Conservation (phyloP, 2,888 invertebrate genomes). For the Apodemia duryi region DNA sequence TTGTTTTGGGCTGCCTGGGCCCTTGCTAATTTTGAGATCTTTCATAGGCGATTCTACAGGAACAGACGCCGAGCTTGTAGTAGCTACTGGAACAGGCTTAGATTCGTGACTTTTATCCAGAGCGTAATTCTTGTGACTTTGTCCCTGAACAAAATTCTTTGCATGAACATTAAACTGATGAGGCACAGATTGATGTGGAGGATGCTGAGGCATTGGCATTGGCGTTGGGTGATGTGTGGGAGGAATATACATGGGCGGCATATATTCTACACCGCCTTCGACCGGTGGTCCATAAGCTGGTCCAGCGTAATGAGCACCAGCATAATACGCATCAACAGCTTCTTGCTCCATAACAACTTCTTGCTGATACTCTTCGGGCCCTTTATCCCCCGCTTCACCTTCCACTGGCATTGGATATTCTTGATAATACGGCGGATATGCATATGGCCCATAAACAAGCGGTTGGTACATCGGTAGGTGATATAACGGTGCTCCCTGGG, state of each 20-base stretch:
- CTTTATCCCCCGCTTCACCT: constrained; percentile 61
- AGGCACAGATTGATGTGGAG: constrained; percentile 53
- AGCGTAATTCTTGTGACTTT: constrained; percentile 50
- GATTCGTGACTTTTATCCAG: constrained; percentile 50
- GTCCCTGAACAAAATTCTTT: constrained; percentile 71
- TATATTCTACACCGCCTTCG: constrained; percentile 62
- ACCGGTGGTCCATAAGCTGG: constrained; percentile 61
- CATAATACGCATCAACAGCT: constrained; percentile 70
- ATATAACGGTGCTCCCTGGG: constrained; percentile 75
- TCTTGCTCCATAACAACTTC: constrained; percentile 74
- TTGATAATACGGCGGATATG: constrained; percentile 69
- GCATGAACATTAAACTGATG: constrained; percentile 75
- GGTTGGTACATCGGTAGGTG: constrained; percentile 75
- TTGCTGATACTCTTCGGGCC: constrained; percentile 66
- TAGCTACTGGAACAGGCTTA: constrained; percentile 43
- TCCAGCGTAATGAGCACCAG: constrained; percentile 57
- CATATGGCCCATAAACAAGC: constrained; percentile 64
- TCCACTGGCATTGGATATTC: constrained; percentile 71
- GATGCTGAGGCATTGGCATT: constrained; percentile 51
- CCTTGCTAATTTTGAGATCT: constrained; percentile 63
- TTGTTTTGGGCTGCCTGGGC: constrained; percentile 62
- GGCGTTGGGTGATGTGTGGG: constrained; percentile 58
- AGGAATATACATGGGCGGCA: constrained; percentile 65
- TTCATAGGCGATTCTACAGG: constrained; percentile 60
- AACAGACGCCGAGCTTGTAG: constrained; percentile 40